Evolutionary conservation across 2,797 vertebrate genomes (phyloP).

Genomic region (Pampus argenteus): DNA sequence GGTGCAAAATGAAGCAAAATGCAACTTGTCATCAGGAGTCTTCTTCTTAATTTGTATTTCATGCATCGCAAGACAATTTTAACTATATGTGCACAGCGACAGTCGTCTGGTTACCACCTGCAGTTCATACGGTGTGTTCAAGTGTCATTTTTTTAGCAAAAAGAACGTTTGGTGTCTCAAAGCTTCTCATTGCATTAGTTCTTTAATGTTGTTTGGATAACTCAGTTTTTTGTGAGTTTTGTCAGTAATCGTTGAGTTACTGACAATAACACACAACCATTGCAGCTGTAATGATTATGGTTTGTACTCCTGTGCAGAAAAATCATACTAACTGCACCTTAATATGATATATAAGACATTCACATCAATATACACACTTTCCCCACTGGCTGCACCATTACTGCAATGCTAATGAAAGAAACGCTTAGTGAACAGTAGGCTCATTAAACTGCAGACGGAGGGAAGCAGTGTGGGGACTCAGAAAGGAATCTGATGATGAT

Average conservation of each 20-base stretch:
- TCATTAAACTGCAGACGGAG: conserved; percentile 47
- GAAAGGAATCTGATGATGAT: conserved; percentile 11
- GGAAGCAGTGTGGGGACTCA: background rate
- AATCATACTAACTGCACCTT: conserved; percentile 38
- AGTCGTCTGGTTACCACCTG: background rate
- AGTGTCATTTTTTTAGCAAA: conserved; percentile 2
- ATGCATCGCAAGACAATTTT: background rate
- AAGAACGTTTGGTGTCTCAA: background rate
- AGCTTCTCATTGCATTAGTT: background rate
- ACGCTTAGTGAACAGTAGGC: conserved; percentile 33
- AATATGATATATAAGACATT: conserved; percentile 40
- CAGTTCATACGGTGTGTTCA: background rate
- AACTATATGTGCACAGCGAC: background rate
- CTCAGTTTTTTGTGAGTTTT: conserved; percentile 13
- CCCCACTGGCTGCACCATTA: conserved; percentile 41
- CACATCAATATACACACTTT: conserved; percentile 22
- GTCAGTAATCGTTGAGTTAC: conserved; percentile 16
- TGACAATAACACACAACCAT: conserved; percentile 25
- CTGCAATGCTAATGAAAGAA: conserved; percentile 56
- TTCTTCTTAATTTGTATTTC: conserved; percentile 5
- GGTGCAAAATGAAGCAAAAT: background rate
- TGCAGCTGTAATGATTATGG: conserved; percentile 34
- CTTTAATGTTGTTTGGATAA: conserved; percentile 11
- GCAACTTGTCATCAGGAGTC: conserved; percentile 2
- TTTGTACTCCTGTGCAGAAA: conserved; percentile 35